A percentile compares a stretch with the other conserved stretches of the same genome.
Conservation (phyloP, 2,113 vertebrate species). For the Polypterus bichir region DNA sequence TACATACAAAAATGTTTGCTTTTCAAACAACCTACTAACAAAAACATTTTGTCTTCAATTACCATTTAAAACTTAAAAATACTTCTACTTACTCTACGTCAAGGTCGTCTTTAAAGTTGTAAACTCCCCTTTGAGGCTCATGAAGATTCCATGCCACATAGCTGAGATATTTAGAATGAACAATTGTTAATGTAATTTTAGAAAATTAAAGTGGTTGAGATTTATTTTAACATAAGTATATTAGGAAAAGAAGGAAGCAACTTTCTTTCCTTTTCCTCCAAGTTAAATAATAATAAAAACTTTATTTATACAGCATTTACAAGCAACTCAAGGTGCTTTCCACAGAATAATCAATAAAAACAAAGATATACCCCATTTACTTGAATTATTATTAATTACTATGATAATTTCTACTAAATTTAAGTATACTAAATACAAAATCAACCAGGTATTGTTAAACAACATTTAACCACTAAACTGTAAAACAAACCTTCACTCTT, state of each 20-base stretch:
- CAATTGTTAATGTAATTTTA: not conserved
- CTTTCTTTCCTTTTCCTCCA: not conserved
- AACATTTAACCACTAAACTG: no score
- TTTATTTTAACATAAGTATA: not conserved
- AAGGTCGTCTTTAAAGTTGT: constrained; percentile 69
- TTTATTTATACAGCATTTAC: not conserved
- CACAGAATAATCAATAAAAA: no score
- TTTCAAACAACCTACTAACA: not conserved
- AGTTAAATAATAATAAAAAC: not conserved
- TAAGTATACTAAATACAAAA: no score
- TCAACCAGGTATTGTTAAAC: no score
- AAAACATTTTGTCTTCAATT: not conserved
- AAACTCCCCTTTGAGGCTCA: constrained; percentile 61
- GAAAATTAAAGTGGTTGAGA: not conserved
- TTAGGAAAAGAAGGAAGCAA: not conserved
- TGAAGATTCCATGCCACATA: constrained; percentile 86
- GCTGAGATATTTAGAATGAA: constrained; percentile 37
- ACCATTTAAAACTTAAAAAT: not conserved
- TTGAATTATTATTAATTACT: no score
- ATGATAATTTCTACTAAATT: no score
- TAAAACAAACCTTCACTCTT: no score
- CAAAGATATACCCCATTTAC: no score
- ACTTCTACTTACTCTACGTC: constrained; percentile 66
- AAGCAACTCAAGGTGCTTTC: not conserved
- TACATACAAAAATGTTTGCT: no score